A percentile compares a stretch with the other conserved stretches of the same genome.
These are phyloP conservation scores for Brachypalpus laphriformis DNA, from an alignment of 2,888 invertebrate species.

Conservation along the genomic window DNA sequence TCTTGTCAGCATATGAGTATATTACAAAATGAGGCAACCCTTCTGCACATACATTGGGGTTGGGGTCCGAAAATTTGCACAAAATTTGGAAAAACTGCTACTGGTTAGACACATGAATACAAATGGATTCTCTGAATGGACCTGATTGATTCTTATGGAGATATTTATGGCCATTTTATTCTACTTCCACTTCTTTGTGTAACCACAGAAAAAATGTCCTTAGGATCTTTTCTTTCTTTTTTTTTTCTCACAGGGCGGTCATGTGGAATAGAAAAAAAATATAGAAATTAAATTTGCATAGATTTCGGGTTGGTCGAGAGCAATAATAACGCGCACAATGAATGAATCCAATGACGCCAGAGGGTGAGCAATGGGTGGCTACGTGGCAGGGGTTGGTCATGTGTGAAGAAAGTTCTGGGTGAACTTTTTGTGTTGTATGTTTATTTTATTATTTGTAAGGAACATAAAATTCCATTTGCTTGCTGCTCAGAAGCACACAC, in stretches of 20 bases:
- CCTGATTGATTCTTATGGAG: constrained; percentile 81
- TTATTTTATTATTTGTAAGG: constrained; percentile 70
- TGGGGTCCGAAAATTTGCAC: constrained; percentile 57
- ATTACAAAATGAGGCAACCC: constrained; percentile 79
- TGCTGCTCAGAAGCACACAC: constrained; percentile 17
- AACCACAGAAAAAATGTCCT: constrained; percentile 69
- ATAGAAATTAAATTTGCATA: constrained; percentile 75
- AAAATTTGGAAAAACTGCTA: constrained; percentile 44
- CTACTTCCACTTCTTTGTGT: constrained; percentile 62
- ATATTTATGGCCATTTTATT: constrained; percentile 76
- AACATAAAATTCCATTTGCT: constrained; percentile 59
- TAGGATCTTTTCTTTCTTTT: constrained; percentile 23
- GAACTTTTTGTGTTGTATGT: constrained; percentile 32
- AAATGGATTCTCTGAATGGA: constrained; percentile 81
- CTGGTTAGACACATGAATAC: constrained; percentile 79
- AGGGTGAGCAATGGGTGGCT: not conserved
- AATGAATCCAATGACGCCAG: constrained; percentile 51
- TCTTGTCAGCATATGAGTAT: constrained; percentile 75
- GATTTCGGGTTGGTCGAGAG: constrained; percentile 66
- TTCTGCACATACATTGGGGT: constrained; percentile 74
- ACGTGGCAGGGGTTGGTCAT: constrained; percentile 45
- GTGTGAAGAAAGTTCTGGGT: constrained; percentile 62
- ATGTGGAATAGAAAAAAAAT: constrained; percentile 72
- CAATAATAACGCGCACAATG: constrained; percentile 67
- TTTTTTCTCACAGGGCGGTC: constrained; percentile 40